These are phyloP conservation scores for Megastigmus dorsalis DNA, from an alignment of 2,888 invertebrate species.

Conservation along the genomic window DNA sequence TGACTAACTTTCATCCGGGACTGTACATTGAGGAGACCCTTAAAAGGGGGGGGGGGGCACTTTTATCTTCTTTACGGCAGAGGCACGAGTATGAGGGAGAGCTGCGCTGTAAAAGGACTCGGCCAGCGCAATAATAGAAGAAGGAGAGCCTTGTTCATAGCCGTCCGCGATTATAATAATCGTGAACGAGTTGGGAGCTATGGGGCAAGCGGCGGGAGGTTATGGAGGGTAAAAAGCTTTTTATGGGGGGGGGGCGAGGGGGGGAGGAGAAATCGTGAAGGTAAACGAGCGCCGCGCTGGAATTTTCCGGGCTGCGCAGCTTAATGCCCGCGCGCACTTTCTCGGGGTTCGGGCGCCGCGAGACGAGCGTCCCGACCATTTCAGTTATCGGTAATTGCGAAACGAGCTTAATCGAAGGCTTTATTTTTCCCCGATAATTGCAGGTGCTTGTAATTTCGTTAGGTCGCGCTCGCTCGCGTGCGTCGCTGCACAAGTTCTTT, in stretches of 20 bases:
- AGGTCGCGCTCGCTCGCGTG: neutral
- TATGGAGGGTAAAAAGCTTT: conserved; percentile 19
- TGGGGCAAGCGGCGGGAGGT: neutral
- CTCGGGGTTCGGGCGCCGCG: neutral
- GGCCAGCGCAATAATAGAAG: conserved; percentile 35
- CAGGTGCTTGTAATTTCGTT: conserved; percentile 31
- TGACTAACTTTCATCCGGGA: no score
- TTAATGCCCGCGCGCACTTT: neutral
- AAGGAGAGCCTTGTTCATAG: neutral
- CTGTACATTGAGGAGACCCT: no score
- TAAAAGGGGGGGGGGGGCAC: no score
- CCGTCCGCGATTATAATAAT: conserved; percentile 48
- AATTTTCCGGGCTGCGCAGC: conserved; percentile 2
- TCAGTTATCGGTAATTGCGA: conserved; percentile 48
- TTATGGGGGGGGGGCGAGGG: no score
- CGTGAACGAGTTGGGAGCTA: conserved; percentile 22
- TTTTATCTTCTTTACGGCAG: no score
- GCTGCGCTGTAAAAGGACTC: no score
- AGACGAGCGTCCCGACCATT: conserved; percentile 23
- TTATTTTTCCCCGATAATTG: conserved; percentile 30
- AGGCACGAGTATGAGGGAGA: no score
- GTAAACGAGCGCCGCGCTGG: conserved; percentile 4
- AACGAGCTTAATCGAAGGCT: conserved; percentile 38
- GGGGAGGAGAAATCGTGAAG: neutral
- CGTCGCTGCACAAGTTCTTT: neutral